Evolutionary conservation across 2,797 vertebrate genomes (phyloP).

Genomic region (Bucorvus abyssinicus): DNA sequence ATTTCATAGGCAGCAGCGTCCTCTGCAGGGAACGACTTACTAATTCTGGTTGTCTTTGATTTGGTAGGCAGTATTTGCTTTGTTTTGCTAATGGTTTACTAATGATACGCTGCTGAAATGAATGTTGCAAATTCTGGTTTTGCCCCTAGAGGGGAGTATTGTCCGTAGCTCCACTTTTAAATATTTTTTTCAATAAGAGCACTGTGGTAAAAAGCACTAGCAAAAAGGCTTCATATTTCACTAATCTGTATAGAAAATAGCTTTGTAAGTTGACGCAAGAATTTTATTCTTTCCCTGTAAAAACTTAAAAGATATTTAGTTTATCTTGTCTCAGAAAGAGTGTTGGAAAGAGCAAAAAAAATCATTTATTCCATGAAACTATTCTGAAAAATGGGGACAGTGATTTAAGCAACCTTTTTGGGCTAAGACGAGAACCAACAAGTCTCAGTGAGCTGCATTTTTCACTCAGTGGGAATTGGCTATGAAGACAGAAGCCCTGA

Average conservation of each 20-base stretch:
- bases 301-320: background rate
- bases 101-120: background rate
- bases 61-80: background rate
- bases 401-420: background rate
- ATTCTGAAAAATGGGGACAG: background rate
- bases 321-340: background rate
- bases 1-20: background rate
- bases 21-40: background rate
- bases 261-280: background rate
- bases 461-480: background rate
- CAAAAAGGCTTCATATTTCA: background rate
- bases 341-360: background rate
- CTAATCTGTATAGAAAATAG: background rate
- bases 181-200: background rate
- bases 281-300: background rate
- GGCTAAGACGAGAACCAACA: background rate
- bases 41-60: background rate
- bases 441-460: background rate
- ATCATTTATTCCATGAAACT: background rate
- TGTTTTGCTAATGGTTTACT: background rate
- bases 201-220: background rate
- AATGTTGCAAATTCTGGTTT: slow-evolving; percentile 9
- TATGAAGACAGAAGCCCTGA: background rate
- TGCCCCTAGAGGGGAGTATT: slow-evolving; percentile 63
- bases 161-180: background rate